Percentiles rank a stretch among this genome's conserved stretches.
These are phyloP conservation scores for Emmelina monodactyla DNA, from an alignment of 2,888 invertebrate genomes.

Conservation along the genomic window DNA sequence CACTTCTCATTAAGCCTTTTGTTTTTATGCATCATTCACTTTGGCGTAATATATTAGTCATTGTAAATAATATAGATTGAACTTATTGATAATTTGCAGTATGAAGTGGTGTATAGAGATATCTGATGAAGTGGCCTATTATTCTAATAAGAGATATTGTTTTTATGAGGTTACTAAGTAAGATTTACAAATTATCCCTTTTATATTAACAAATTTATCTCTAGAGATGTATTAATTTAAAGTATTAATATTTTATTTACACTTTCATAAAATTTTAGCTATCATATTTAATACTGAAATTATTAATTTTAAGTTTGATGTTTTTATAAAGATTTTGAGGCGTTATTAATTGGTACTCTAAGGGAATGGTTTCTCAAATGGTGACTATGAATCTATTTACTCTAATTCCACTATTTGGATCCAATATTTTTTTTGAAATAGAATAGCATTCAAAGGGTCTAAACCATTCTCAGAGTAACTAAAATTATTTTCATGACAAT, in stretches of 20 bases:
- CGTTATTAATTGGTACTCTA: too few relatives aligned
- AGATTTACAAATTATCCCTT: conserved; percentile 44
- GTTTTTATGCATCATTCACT: conserved; percentile 44
- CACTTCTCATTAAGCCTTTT: conserved; percentile 44
- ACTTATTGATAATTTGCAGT: conserved; percentile 41
- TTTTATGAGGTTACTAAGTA: conserved; percentile 45
- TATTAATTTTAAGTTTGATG: neutral
- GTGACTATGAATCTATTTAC: too few relatives aligned
- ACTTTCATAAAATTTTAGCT: conserved; percentile 3
- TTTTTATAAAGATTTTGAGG: too few relatives aligned
- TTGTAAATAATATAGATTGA: conserved; percentile 39
- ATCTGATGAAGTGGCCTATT: conserved; percentile 51
- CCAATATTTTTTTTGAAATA: too few relatives aligned
- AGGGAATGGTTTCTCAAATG: too few relatives aligned
- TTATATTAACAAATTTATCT: conserved; percentile 22
- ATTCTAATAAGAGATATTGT: conserved; percentile 22
- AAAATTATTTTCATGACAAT: too few relatives aligned
- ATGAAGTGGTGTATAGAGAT: conserved; percentile 39
- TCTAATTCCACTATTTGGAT: too few relatives aligned
- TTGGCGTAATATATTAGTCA: conserved; percentile 46
- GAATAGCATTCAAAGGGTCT: too few relatives aligned
- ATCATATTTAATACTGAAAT: neutral
- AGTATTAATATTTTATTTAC: conserved; percentile 40
- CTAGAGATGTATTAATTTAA: conserved; percentile 50
- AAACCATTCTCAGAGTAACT: too few relatives aligned